Evolutionary conservation across 2,888 invertebrate genomes (phyloP).

Genomic region (Thelaira solivaga): DNA sequence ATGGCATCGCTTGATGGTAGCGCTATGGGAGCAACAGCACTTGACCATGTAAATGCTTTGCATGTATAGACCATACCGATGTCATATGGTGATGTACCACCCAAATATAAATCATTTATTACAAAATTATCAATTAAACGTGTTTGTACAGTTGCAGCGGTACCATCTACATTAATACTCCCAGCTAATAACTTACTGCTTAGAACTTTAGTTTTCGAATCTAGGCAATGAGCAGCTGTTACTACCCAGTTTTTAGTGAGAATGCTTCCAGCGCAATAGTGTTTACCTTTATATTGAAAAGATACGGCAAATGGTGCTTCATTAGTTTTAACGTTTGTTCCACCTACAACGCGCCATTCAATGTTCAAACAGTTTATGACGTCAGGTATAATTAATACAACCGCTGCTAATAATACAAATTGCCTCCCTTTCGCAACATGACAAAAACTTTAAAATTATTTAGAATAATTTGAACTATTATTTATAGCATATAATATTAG

Average conservation of each 20-base stretch:
- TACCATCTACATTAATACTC: slow-evolving; percentile 69
- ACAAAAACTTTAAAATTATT: background rate
- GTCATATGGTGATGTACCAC: slow-evolving; percentile 73
- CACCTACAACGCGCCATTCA: slow-evolving; percentile 70
- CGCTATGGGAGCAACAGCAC: slow-evolving; percentile 68
- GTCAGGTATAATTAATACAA: background rate
- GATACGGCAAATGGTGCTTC: slow-evolving; percentile 73
- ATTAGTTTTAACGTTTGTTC: slow-evolving; percentile 67
- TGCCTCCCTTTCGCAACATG: slow-evolving; percentile 6
- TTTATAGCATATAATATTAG: background rate
- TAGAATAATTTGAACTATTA: background rate
- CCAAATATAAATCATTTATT: slow-evolving; percentile 70
- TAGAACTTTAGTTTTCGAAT: slow-evolving; percentile 66
- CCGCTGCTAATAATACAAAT: background rate
- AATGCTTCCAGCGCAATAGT: slow-evolving; percentile 74
- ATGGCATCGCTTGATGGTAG: slow-evolving; percentile 66
- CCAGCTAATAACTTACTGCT: slow-evolving; percentile 70
- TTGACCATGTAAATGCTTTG: slow-evolving; percentile 69
- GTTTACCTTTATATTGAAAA: slow-evolving; percentile 68
- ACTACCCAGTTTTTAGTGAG: slow-evolving; percentile 72
- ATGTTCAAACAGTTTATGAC: background rate
- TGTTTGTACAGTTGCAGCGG: slow-evolving; percentile 68
- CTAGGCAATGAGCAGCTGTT: slow-evolving; percentile 74
- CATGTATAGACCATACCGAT: slow-evolving; percentile 72
- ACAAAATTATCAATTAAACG: slow-evolving; percentile 69